Evolutionary conservation across 2,113 vertebrate species (phyloP).

Genomic region (Stegostoma tigrinum): DNA sequence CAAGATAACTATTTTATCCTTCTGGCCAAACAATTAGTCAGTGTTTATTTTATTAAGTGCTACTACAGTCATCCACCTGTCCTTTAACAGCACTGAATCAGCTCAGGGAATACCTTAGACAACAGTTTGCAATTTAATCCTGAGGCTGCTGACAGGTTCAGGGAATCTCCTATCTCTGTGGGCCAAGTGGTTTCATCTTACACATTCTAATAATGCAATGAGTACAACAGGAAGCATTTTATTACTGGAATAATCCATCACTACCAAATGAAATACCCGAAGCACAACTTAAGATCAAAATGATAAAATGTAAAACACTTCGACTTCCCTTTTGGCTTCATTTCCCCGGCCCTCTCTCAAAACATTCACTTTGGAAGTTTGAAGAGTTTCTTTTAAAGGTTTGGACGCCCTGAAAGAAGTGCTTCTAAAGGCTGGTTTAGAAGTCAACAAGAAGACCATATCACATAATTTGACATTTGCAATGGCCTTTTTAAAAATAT

Average conservation of each 20-base stretch:
- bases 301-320: not conserved
- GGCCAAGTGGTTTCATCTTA: not conserved
- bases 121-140: not conserved
- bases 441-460: not conserved
- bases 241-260: not conserved
- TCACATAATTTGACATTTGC: not conserved
- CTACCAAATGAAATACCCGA: not conserved
- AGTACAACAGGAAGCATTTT: not conserved
- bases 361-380: not conserved
- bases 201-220: not conserved
- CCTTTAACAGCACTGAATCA: not conserved
- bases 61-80: not conserved
- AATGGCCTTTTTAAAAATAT: not conserved
- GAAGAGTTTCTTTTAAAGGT: not conserved
- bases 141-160: not conserved
- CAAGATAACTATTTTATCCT: not conserved
- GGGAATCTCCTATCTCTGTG: not conserved
- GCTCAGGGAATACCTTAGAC: not conserved
- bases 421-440: not conserved
- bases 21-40: constrained; percentile 7
- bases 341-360: not conserved
- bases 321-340: not conserved
- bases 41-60: not conserved
- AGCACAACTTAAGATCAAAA: not conserved
- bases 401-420: not conserved